Conservation (phyloP, 64 coral and sea anemone genomes). For the Astreopora myriophthalma region DNA sequence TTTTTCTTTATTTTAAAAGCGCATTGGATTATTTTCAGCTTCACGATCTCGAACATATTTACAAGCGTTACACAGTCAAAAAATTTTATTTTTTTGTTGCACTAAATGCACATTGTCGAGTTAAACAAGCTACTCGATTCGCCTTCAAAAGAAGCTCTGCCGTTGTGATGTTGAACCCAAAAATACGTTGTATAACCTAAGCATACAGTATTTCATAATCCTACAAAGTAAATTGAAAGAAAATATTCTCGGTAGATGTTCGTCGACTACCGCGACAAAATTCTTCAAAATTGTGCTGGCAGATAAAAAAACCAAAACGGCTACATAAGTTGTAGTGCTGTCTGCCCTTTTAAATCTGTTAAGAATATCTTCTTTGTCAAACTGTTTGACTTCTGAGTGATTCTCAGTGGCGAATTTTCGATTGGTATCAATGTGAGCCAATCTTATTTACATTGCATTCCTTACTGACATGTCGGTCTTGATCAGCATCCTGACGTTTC, state of each 20-base stretch:
- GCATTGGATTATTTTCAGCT: background rate
- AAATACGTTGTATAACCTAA: background rate
- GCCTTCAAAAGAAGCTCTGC: background rate
- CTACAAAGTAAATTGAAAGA: background rate
- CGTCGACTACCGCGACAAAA: background rate
- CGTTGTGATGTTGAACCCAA: background rate
- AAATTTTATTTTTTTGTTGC: background rate
- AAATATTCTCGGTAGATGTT: constrained; percentile 17
- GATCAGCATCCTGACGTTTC: too few relatives aligned
- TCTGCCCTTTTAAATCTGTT: too few relatives aligned
- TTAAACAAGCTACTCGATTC: background rate
- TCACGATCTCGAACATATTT: background rate
- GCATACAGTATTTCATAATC: constrained; percentile 10
- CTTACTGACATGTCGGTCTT: too few relatives aligned
- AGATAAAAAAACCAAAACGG: background rate
- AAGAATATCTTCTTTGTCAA: background rate
- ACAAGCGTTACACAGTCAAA: background rate
- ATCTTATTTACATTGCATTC: too few relatives aligned
- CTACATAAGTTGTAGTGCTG: too few relatives aligned
- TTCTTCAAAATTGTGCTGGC: constrained; percentile 4
- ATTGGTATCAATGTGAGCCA: background rate
- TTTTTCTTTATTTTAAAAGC: background rate
- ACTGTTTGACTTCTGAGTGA: background rate
- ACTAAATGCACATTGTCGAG: background rate
- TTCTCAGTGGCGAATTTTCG: background rate